A percentile compares a stretch with the other conserved stretches of the same genome.
Evolutionary conservation across 2,113 vertebrate species (phyloP).

Genomic region (Leucosticte australis): DNA sequence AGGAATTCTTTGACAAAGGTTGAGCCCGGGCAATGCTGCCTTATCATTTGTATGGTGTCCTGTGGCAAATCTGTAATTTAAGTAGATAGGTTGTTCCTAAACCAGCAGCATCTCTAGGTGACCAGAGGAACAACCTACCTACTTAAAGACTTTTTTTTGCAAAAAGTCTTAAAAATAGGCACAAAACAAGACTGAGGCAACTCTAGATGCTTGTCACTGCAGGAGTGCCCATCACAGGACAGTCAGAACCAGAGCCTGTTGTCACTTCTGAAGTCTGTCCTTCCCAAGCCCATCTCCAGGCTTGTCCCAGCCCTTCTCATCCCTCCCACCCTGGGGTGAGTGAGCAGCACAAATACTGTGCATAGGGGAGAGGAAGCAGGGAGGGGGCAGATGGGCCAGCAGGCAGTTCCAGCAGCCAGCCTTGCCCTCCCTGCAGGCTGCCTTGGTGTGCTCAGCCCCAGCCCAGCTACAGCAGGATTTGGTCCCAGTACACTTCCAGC

Average conservation of each 20-base stretch:
- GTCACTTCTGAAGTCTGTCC: not conserved
- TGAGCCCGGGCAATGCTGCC: not conserved
- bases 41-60: not conserved
- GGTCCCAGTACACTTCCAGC: not conserved
- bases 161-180: not conserved
- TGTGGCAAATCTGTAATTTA: not conserved
- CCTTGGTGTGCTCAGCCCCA: not conserved
- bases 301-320: not conserved
- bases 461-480: not conserved
- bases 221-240: not conserved
- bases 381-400: not conserved
- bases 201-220: not conserved
- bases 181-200: not conserved
- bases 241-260: not conserved
- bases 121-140: too few relatives aligned
- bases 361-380: not conserved
- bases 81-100: not conserved
- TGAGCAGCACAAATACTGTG: not conserved
- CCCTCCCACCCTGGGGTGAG: not conserved
- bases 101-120: not conserved
- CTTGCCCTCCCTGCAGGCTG: not conserved
- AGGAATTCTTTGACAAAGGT: conserved; percentile 32
- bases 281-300: not conserved
- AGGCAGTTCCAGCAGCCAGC: not conserved
- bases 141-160: not conserved